Conservation (phyloP, 2,113 vertebrate species). For the Bufo bufo region DNA sequence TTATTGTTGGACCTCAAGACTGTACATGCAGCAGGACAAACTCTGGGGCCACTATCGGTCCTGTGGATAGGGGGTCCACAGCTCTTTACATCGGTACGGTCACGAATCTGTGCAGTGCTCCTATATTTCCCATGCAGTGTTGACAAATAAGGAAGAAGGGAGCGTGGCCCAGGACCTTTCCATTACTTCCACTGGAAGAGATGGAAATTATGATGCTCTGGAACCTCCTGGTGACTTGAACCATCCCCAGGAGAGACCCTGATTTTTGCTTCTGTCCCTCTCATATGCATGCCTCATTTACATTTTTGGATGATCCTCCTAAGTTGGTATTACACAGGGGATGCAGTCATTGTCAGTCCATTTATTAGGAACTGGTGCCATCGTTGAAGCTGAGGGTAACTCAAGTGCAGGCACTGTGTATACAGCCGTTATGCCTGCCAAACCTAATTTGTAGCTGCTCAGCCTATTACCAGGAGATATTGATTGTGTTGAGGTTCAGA, state of each 20-base stretch:
- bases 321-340: not conserved
- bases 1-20: not conserved
- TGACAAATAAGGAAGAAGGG: not conserved
- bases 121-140: not conserved
- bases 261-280: not conserved
- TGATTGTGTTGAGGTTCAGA: not conserved
- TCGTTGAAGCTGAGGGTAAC: not conserved
- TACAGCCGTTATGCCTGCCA: not conserved
- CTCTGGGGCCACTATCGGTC: not conserved
- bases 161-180: not conserved
- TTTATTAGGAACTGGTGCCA: not conserved
- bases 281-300: not conserved
- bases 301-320: not conserved
- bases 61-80: not conserved
- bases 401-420: not conserved
- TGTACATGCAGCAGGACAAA: not conserved
- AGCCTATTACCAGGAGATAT: not conserved
- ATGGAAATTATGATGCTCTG: not conserved
- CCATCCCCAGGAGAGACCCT: not conserved
- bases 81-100: not conserved
- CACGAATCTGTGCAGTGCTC: not conserved
- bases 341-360: not conserved
- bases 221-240: not conserved
- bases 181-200: not conserved
- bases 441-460: not conserved